Evolutionary conservation across 2,888 invertebrate species (phyloP), one percentile per base, ranked within the genome.

Genomic region (Volucella inanis): DNA sequence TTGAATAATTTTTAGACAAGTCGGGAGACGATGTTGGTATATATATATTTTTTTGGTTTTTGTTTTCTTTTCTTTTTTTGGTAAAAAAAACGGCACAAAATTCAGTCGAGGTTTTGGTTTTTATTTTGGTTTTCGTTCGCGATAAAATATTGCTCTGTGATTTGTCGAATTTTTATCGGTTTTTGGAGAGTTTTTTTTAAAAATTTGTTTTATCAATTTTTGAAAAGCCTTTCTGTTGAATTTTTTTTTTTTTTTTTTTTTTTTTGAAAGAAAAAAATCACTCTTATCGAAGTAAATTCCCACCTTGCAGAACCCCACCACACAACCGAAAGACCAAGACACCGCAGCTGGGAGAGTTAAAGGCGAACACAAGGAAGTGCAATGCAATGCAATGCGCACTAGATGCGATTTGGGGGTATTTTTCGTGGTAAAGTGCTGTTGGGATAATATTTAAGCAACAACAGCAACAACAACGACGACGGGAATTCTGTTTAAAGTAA

Each of bases 131-230:
- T 41, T 6, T 31, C 6, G n/a, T 68, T 74, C 50, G 55, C 22
- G 57, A 71, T 59, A 72, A 81, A 81, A 72, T 85, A 85, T 85
- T 85, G 85, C 85, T 85, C 85, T 77, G 81, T 80, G 81, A 85
- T 85, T 85, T 85, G 80, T 81, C 80, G 71, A 62, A 31, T 18
- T 57, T 18, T 62, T 62, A 14, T 50, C 41, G 8, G 14, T 18
- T 14, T 65, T 43, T 31, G 38, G 14, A 9, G 55, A 39, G n/a
- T 59, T 6, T 43, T 70, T 62, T 38, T 14, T 43, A 52, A 54
- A 49, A 55, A 39, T 38, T 14, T 43, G n/a, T 64, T 38, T 31
- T 1, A 31, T 1, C 4, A 31, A 6, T 31, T 22, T 22, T 31
- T 31, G 31, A 22, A 22, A 22, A 2, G 3, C 3, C 3, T 22